These are phyloP conservation scores for Harpagifer antarcticus DNA, from an alignment of 2,797 vertebrate genomes.

Conservation along the genomic window DNA sequence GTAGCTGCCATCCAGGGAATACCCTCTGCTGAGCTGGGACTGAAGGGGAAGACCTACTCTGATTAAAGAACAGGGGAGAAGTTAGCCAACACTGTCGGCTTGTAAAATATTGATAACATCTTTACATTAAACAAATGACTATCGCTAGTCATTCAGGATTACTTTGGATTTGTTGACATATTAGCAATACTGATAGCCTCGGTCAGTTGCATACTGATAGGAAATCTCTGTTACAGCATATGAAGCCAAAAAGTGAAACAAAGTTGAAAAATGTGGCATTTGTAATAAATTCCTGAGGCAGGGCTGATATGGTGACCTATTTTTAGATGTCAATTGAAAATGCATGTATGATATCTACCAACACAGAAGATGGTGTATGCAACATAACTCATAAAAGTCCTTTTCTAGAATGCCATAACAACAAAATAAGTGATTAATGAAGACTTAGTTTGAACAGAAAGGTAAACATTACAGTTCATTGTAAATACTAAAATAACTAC, in stretches of 20 bases:
- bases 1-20: conserved; percentile 41
- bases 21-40: background rate
- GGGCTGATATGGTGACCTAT: background rate
- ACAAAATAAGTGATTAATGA: background rate
- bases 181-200: conserved; percentile 76
- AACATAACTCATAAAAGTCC: too few species aligned
- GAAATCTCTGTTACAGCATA: conserved; percentile 27
- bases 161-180: conserved; percentile 78
- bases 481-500: background rate
- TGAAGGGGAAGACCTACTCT: conserved; percentile 10
- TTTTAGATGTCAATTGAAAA: background rate
- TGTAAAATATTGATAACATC: conserved; percentile 68
- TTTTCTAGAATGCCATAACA: background rate
- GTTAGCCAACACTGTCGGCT: conserved; percentile 33
- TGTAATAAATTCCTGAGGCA: background rate
- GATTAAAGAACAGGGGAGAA: conserved; percentile 38
- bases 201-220: conserved; percentile 53
- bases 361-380: background rate
- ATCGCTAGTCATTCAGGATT: conserved; percentile 66
- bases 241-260: conserved; percentile 31
- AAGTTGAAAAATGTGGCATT: background rate
- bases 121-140: conserved; percentile 76
- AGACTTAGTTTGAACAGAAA: too few species aligned
- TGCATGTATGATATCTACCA: too few species aligned
- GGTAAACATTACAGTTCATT: background rate